Evolutionary conservation across 2,888 invertebrate species (phyloP), one percentile per base, ranked within the genome.

Genomic region (Nymphalis polychloros): DNA sequence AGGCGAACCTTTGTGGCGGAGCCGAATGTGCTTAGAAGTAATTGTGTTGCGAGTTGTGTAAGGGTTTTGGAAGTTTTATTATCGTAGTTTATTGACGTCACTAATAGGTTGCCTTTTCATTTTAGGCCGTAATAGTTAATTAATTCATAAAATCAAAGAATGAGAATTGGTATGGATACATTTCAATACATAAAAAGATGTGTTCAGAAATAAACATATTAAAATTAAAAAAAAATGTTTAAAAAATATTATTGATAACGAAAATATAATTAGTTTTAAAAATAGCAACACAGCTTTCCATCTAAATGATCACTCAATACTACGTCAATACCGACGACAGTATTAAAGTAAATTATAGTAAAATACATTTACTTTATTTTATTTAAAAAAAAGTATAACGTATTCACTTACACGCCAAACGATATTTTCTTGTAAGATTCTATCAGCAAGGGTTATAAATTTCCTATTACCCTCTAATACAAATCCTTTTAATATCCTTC

Each of bases 1-100:
- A 91, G 91, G 82, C 80, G 83, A 89, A 86, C 88, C 89, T 89
- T 89, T 90, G 92, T 87, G 90, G 91, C 77, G 83, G 84, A 83
- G 81, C 84, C 85, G 84, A 84, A 84, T 84, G 83, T 79, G 87
- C 85, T 89, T 85, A 88, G 82, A 80, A 82, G 84, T 88, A 89
- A 89, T 88, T 88, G 88, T 88, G 84, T 84, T 79, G 81, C 81
- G 78, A 72, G 71, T 72, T 71, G 80, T 82, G 79, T 81, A 79
- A 78, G 78, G 78, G 77, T 81, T 80, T 79, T 67, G 64, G 67
- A 68, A 69, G 70, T 73, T 74, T 68, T 79, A 78, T 79, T 79
- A 76, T 75, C 77, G 74, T 77, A 76, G 76, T 76, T 80, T 76
- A 78, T 68, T 71, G 61, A 41, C 41, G 62, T n/a, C 3, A 20